Conservation (phyloP, 1,140 invertebrate species). For the Orius insidiosus region DNA sequence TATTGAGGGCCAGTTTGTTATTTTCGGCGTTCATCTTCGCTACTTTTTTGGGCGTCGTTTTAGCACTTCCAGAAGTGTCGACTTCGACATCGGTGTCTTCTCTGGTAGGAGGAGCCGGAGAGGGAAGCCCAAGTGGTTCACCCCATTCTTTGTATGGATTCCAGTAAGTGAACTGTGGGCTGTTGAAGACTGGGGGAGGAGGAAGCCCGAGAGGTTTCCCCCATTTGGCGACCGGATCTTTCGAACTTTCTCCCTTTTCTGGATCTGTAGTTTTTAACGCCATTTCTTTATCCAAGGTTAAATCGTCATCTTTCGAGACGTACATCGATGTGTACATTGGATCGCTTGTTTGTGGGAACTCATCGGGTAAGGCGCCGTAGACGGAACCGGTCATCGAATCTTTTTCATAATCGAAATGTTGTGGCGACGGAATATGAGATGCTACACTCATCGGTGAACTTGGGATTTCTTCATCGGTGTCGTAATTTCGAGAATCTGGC, state of each 20-base stretch:
- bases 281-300: neutral
- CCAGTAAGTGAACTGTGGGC: constrained; percentile 19
- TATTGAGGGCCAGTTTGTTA: constrained; percentile 20
- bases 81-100: constrained; percentile 28
- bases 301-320: constrained; percentile 8
- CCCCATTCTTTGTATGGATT: constrained; percentile 45
- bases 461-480: constrained; percentile 34
- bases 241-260: constrained; percentile 28
- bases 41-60: constrained; percentile 34
- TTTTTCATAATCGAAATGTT: constrained; percentile 20
- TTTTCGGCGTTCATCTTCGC: constrained; percentile 50
- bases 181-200: constrained; percentile 24
- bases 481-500: constrained; percentile 22
- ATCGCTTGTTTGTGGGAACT: constrained; percentile 11
- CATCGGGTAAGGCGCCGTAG: constrained; percentile 44
- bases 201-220: constrained; percentile 76
- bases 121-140: constrained; percentile 57
- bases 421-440: constrained; percentile 42
- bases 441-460: constrained; percentile 40
- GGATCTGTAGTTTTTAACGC: neutral
- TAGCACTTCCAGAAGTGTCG: constrained; percentile 54
- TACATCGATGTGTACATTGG: constrained; percentile 12
- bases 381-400: constrained; percentile 48
- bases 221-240: constrained; percentile 63
- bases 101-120: constrained; percentile 48